Evolutionary conservation across 2,113 vertebrate species (phyloP).

Genomic region (Dinomys branickii): DNA sequence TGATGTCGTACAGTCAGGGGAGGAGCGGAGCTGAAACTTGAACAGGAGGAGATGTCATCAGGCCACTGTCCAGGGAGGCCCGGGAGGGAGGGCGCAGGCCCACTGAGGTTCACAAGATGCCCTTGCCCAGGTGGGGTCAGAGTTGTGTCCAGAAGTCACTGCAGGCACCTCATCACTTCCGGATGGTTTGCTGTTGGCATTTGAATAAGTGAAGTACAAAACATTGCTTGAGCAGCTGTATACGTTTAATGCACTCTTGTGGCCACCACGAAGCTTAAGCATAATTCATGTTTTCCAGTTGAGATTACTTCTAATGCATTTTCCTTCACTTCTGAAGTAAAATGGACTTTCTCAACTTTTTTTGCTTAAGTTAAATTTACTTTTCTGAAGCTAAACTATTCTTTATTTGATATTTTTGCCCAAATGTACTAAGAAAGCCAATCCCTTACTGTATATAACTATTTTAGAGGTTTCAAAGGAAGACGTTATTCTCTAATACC

Average conservation of each 20-base stretch:
- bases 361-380: conserved; percentile 62
- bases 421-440: conserved; percentile 45
- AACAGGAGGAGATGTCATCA: neutral
- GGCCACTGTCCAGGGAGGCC: neutral
- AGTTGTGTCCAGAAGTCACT: neutral
- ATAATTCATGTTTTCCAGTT: conserved; percentile 49
- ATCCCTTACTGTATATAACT: conserved; percentile 16
- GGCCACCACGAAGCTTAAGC: neutral
- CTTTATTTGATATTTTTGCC: conserved; percentile 62
- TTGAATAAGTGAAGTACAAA: neutral
- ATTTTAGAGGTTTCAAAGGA: conserved; percentile 62
- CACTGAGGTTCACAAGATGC: neutral
- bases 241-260: neutral
- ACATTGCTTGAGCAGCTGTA: neutral
- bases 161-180: neutral
- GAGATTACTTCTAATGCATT: conserved; percentile 31
- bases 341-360: conserved; percentile 17
- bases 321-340: conserved; percentile 59
- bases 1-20: neutral
- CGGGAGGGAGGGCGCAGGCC: no score
- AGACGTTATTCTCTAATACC: conserved; percentile 61
- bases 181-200: neutral
- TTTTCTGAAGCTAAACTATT: conserved; percentile 46
- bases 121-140: neutral
- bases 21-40: neutral